Evolutionary conservation across 2,797 vertebrate species (phyloP).

Genomic region (Yasuhikotakia modesta): DNA sequence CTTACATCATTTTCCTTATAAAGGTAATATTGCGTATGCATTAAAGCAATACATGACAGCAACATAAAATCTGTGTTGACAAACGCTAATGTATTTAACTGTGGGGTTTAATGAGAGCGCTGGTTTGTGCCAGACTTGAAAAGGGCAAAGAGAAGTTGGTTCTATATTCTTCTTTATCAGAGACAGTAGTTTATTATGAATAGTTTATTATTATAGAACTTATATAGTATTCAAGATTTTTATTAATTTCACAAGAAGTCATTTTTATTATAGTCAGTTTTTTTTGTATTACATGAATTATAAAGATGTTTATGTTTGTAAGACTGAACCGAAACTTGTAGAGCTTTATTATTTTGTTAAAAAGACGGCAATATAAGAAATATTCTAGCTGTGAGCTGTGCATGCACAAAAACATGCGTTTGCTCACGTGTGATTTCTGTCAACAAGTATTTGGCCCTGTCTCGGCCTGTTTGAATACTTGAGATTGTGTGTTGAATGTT

Average conservation of each 20-base stretch:
- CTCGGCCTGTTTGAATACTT: slow-evolving; percentile 34
- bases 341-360: slow-evolving; percentile 53
- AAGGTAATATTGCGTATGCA: slow-evolving; percentile 24
- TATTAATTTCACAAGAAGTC: slow-evolving; percentile 37
- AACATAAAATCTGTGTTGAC: slow-evolving; percentile 12
- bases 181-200: slow-evolving; percentile 46
- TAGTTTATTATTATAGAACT: slow-evolving; percentile 45
- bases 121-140: slow-evolving; percentile 19
- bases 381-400: slow-evolving; percentile 62
- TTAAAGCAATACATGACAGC: slow-evolving; percentile 52
- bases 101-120: slow-evolving; percentile 32
- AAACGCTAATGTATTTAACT: slow-evolving; percentile 30
- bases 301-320: slow-evolving; percentile 62
- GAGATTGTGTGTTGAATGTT: slow-evolving; percentile 51
- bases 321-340: slow-evolving; percentile 35
- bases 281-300: slow-evolving; percentile 67
- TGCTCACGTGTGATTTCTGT: slow-evolving; percentile 20
- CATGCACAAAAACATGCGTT: slow-evolving; percentile 33
- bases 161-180: slow-evolving; percentile 22
- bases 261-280: slow-evolving; percentile 58
- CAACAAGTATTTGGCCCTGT: slow-evolving; percentile 9
- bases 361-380: slow-evolving; percentile 52
- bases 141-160: slow-evolving; percentile 20
- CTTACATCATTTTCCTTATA: slow-evolving; percentile 29
- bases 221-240: slow-evolving; percentile 42